Evolutionary conservation across 2,888 invertebrate genomes (phyloP), one percentile per base, ranked within the genome.

Genomic region (Cordilura impudica): DNA sequence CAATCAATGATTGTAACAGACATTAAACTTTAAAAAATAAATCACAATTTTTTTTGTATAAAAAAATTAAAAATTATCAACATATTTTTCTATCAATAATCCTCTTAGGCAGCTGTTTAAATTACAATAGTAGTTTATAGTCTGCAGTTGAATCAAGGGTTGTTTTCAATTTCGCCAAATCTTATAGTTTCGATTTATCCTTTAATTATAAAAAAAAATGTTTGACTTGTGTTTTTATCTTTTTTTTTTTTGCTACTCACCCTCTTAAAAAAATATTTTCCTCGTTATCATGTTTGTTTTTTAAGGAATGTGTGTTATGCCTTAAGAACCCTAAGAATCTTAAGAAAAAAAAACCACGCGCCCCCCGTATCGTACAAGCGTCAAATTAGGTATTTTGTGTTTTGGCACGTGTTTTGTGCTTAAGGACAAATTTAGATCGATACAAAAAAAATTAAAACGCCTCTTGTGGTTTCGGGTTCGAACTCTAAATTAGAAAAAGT

Each of bases 31-130:
- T 60, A 65, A 66, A 70, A 75, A 81, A 66, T 70, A n/a, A n/a
- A 49, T 71, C 75, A 67, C 54, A 35, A 4, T 54, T 76, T 58
- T 78, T 78, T 43, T 10, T 49, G 12, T 14, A 51, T n/a, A 78
- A 74, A 70, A 70, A 43, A 39, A 23, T 14, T 23, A 73, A 66
- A 79, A 77, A 66, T 58, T n/a, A n/a, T 23, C 12, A 31, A 53
- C 61, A 61, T 39, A 19, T 21, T 70, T 43, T 26, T 58, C 26
- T 31, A n/a, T 78, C 80, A 82, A 73, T 83, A 83, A 83, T 82
- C 83, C 83, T 81, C 82, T 83, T 82, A 49, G 39, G 77, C 81
- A 82, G 81, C 78, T 82, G 81, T 26, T 53, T 39, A 29, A 21
- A 35, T 60, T 18, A 58, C 6, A 58, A 56, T 63, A 69, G 29